Evolutionary conservation across 1,140 invertebrate genomes (phyloP).

Genomic region (Cyrtorhinus lividipennis): DNA sequence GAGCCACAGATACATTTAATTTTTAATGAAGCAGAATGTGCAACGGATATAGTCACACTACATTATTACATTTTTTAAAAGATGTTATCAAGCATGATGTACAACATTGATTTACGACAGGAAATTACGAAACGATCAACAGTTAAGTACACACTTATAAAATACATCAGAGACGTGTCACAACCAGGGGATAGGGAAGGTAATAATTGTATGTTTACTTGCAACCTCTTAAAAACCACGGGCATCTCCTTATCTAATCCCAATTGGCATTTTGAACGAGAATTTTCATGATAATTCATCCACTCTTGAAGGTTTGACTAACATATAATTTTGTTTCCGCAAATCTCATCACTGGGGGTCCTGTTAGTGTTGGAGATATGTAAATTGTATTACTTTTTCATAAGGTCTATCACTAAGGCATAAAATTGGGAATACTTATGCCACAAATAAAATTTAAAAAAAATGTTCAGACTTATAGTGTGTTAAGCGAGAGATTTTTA

Average conservation of each 20-base stretch:
- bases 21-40: constrained; percentile 14
- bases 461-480: constrained; percentile 21
- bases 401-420: background rate
- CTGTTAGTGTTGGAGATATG: constrained; percentile 9
- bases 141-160: constrained; percentile 20
- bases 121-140: constrained; percentile 20
- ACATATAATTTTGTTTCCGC: background rate
- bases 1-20: background rate
- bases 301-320: background rate
- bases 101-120: constrained; percentile 20
- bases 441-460: constrained; percentile 13
- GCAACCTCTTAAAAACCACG: background rate
- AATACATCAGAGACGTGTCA: constrained; percentile 14
- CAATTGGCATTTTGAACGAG: constrained; percentile 7
- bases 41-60: constrained; percentile 10
- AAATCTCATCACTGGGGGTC: background rate
- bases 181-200: constrained; percentile 16
- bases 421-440: constrained; percentile 7
- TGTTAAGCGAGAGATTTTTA: constrained; percentile 20
- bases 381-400: constrained; percentile 7
- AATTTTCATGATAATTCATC: constrained; percentile 10
- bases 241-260: constrained; percentile 6
- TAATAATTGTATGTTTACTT: background rate
- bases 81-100: constrained; percentile 15
- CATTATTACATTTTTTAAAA: constrained; percentile 6